phyloP scores from a whole-genome alignment of 2,797 vertebrate genomes.

The Mastacembelus armatus region DNA sequence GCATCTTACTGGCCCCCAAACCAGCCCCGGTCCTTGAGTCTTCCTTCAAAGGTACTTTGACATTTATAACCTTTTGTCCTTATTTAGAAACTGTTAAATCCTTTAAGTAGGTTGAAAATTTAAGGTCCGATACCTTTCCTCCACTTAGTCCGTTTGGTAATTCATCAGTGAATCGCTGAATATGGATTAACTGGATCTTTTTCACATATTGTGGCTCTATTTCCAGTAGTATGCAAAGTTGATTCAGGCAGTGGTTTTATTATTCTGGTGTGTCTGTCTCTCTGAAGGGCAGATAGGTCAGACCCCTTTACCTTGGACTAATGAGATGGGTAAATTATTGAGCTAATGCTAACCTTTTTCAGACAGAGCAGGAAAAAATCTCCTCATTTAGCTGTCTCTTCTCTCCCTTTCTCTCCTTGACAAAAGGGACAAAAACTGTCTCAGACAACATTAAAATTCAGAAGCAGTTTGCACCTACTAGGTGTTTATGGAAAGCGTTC shows the following conservation, averaged over 20 bases:
- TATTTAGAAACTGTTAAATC: slow-evolving; percentile 21
- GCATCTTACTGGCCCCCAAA: slow-evolving; percentile 95
- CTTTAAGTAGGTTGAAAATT: neutral
- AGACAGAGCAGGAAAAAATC: slow-evolving; percentile 61
- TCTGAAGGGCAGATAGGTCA: slow-evolving; percentile 78
- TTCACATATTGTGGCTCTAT: slow-evolving; percentile 34
- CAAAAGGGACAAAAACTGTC: slow-evolving; percentile 51
- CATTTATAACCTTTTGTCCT: slow-evolving; percentile 1
- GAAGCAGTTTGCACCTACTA: slow-evolving; percentile 85
- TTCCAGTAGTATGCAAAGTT: slow-evolving; percentile 46
- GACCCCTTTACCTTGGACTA: slow-evolving; percentile 69
- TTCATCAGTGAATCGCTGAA: slow-evolving; percentile 24
- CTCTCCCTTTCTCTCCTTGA: slow-evolving; percentile 33
- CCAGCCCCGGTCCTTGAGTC: slow-evolving; percentile 95
- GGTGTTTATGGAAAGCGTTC: slow-evolving; percentile 95
- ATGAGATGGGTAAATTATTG: slow-evolving; percentile 81
- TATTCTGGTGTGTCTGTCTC: slow-evolving; percentile 66
- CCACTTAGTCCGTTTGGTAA: slow-evolving; percentile 4
- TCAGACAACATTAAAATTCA: slow-evolving; percentile 90
- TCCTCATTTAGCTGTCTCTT: slow-evolving; percentile 59
- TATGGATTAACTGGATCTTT: slow-evolving; percentile 27
- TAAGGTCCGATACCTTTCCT: slow-evolving; percentile 14
- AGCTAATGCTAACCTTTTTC: slow-evolving; percentile 77
- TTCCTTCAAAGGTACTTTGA: slow-evolving; percentile 92
- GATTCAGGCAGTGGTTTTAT: slow-evolving; percentile 60